Base-by-base conservation (phyloP, 2,797 vertebrate genomes). In the Acanthurus leucopareius region DNA sequence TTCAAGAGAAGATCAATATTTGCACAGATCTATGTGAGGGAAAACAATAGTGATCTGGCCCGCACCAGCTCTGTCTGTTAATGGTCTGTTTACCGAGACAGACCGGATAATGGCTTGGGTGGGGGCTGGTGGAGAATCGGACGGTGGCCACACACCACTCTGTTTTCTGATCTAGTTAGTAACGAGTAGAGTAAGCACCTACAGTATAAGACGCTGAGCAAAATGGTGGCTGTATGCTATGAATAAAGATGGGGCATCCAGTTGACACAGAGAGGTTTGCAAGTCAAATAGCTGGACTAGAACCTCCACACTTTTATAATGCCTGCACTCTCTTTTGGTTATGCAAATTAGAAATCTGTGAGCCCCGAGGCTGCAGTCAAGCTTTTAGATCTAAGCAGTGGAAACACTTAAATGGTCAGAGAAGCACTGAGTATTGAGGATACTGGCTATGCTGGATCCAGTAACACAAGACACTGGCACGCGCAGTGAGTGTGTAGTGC, bases 1-100 rank as follows among this genome's bases (percentile, higher is more conserved):
- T 92, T 93, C 82, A 92, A 91, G 86, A 92, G 83, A 86, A 90
- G 89, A 95, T 95, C 93, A 95, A 94, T 94, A 95, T 94, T 94
- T 94, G 92, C 88, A 83, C 90, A 93, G 90, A 94, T 90, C 91
- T 91, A 89, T 92, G 89, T 83, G 87, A 90, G 84, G 83, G 88
- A 71, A 92, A 92, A 94, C 91, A 94, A 94, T 92, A 92, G 92
- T 87, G 93, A 93, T 93, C 80, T 89, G 84, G 92, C 86, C 77
- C 91, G 88, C 82, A 91, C 89, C 69, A 90, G 86, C 87, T 82
- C 86, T 85, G 92, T 90, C 93, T 91, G 92, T 91, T 95, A 94
- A 94, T 94, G 93, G 91, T 91, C 87, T 92, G 88, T 94, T 94
- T 93, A 93, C 93, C 82, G 88, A 92, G 92, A 90, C 88, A 87